A percentile compares a stretch with the other conserved stretches of the same genome.
phyloP scores from a whole-genome alignment of 1,140 invertebrate species.

The Euwallacea similis region DNA sequence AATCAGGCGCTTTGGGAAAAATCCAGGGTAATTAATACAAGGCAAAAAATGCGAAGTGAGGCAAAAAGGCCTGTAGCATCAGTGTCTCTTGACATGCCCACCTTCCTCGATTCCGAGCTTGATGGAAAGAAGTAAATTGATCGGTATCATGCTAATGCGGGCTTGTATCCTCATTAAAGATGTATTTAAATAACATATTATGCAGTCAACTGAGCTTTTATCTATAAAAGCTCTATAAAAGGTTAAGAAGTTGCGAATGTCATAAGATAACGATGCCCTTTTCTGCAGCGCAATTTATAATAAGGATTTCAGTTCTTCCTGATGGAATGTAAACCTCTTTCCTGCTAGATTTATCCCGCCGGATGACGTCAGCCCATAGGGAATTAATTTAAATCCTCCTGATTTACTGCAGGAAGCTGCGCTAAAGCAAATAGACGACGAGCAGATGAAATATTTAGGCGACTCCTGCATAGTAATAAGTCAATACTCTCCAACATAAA shows the following conservation, averaged over 20 bases:
- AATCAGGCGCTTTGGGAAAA: not conserved
- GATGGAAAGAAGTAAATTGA: constrained; percentile 43
- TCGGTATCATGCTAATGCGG: constrained; percentile 49
- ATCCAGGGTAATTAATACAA: not conserved
- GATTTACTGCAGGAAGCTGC: constrained; percentile 6
- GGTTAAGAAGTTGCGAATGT: too few relatives aligned
- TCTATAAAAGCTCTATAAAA: constrained; percentile 8
- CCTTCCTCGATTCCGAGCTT: constrained; percentile 40
- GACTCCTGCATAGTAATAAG: not conserved
- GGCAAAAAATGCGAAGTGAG: constrained; percentile 2
- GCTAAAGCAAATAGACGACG: not conserved
- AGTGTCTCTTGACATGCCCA: constrained; percentile 39
- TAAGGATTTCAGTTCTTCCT: not conserved
- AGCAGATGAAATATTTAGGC: not conserved
- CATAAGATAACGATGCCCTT: not conserved
- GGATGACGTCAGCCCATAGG: too few relatives aligned
- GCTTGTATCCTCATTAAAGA: constrained; percentile 48
- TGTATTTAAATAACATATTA: constrained; percentile 47
- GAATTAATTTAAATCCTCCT: constrained; percentile 1
- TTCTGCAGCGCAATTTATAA: not conserved
- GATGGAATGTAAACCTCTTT: not conserved
- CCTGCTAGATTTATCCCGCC: too few relatives aligned
- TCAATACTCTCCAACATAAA: not conserved
- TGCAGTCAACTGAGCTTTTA: constrained; percentile 23
- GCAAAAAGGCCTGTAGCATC: constrained; percentile 8